Base-by-base conservation (phyloP, 2,888 invertebrate genomes). In the Hypena proboscidalis region DNA sequence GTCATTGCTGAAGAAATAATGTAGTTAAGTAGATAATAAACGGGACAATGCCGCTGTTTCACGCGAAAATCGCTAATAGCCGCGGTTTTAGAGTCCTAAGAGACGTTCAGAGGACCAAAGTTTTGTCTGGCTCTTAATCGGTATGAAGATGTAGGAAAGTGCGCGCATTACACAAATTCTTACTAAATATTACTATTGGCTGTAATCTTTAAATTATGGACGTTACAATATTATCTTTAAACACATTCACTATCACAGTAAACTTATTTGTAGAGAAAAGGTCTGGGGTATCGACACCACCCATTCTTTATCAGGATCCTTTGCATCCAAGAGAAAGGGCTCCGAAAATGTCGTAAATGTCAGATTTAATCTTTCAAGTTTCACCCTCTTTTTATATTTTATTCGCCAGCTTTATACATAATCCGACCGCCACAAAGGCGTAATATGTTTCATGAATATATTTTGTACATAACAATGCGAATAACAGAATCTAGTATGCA, bases 21-120 rank as follows among this genome's bases (percentile, higher is more conserved):
- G 41, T 32, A 60, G 54, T 46, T 67, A 51, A 64, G 68, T 67
- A 60, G 68, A 57, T 64, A 64, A 58, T 67, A 65, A 65, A 65
- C 45, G 61, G 35, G 31, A 45, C 31, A 46, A 54, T 48, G 48
- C 35, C 22, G 35, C 51, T 14, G 46, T 55, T 46, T 27, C 23
- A 46, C 39, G 47, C 59, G 46, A 45, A 40, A 26, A 29, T 31
- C 34, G 33, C 37, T 42, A 52, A 44, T n/a, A n/a, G n/a, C n/a
- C n/a, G n/a, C n/a, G n/a, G n/a, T n/a, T n/a, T n/a, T n/a, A n/a
- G n/a, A n/a, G n/a, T n/a, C n/a, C n/a, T n/a, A n/a, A n/a, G n/a
- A n/a, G n/a, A n/a, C n/a, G n/a, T n/a, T n/a, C n/a, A n/a, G n/a
- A n/a, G n/a, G n/a, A n/a, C n/a, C n/a, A n/a, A n/a, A n/a, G n/a